Evolutionary conservation across 1,140 invertebrate species (phyloP), one percentile per base, ranked within the genome.

Genomic region (Papilio glaucus): DNA sequence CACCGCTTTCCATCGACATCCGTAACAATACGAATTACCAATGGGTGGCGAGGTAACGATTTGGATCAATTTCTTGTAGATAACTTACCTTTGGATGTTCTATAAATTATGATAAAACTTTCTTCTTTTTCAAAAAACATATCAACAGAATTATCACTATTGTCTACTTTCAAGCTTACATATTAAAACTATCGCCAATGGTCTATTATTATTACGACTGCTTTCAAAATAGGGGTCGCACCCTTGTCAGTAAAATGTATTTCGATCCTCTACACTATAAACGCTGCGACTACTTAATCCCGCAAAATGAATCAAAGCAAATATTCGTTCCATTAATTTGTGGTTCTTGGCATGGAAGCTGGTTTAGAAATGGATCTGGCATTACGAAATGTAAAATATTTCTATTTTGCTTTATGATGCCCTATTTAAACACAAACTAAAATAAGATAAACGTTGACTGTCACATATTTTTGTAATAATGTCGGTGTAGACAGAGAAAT

Each of bases 191-290:
- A 77, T 79, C 73, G 71, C 62, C 74, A 77, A 81, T 81, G 72
- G 65, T 71, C 68, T 77, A 82, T 78, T 85, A 83, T 80, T 82
- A 83, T 79, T 77, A 79, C 67, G 72, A 75, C 29, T 39, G 38
- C 53, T 42, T 80, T 76, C 63, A 62, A 53, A 75, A 67, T 69
- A 77, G 77, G 80, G 77, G 76, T 72, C 71, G 73, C 72, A 60
- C 80, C 81, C 75, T 79, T 72, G 73, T 75, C 78, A 80, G 79
- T 80, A 79, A 76, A 57, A 72, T 63, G 38, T 70, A 53, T 76
- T 72, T 71, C 13, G 68, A 72, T 75, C 57, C 45, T 68, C 63
- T 7, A 41, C 18, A 65, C 21, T 39, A 61, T 67, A 61, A 72
- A 77, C 53, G 45, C 15, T 2, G 61, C 38, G 63, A 42, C 39